phyloP scores from a whole-genome alignment of 2,888 invertebrate genomes.

The Scaptomyza parva region DNA sequence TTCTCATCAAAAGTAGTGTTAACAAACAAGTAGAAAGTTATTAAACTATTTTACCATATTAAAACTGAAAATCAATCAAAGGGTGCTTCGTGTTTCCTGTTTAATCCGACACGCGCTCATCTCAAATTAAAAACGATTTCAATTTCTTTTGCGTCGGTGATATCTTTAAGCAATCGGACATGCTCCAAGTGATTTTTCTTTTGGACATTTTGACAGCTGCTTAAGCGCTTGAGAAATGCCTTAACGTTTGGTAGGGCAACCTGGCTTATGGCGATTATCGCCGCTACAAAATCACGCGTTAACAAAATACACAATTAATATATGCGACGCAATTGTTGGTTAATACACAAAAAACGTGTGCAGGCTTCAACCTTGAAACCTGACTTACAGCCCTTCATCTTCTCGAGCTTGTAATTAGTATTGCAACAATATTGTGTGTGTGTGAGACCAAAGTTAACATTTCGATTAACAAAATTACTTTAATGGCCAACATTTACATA shows the following conservation, averaged over 20 bases:
- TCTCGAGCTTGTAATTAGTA: conserved; percentile 62
- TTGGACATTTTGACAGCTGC: conserved; percentile 72
- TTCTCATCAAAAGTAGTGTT: too few relatives aligned
- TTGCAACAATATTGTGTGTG: conserved; percentile 46
- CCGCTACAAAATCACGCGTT: conserved; percentile 48
- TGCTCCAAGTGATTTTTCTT: conserved; percentile 36
- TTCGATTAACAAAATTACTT: conserved; percentile 46
- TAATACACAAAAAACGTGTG: conserved; percentile 23
- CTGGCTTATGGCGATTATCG: conserved; percentile 53
- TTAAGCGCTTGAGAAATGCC: conserved; percentile 66
- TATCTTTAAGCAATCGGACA: conserved; percentile 41
- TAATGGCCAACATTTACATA: conserved; percentile 72
- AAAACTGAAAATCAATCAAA: background rate
- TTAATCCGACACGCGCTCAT: background rate
- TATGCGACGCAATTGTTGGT: conserved; percentile 69
- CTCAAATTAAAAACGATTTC: conserved; percentile 50
- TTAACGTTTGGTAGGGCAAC: conserved; percentile 35
- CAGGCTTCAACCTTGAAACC: conserved; percentile 1
- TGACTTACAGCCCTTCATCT: background rate
- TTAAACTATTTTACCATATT: background rate
- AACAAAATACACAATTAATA: conserved; percentile 61
- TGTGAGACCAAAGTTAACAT: background rate
- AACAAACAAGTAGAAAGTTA: too few relatives aligned
- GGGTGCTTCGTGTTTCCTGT: background rate
- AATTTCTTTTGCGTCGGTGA: conserved; percentile 43